phyloP scores from a whole-genome alignment of 2,888 invertebrate species.

The Cynaeus angustus region DNA sequence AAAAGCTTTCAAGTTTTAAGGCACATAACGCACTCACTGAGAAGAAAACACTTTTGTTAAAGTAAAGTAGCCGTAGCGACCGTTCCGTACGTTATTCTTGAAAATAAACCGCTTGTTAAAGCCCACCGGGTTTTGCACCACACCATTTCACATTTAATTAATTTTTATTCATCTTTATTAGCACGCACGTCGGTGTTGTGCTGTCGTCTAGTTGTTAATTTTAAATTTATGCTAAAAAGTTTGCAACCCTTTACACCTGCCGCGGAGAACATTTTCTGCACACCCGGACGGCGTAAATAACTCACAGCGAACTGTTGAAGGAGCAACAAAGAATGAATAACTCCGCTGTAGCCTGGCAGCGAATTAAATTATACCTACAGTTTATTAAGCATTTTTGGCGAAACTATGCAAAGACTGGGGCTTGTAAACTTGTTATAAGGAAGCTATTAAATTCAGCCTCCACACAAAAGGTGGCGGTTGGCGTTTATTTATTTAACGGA shows the following conservation, averaged over 20 bases:
- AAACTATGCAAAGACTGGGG: conserved; percentile 56
- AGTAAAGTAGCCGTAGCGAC: too few relatives aligned
- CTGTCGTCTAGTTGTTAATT: conserved; percentile 53
- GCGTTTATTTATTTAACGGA: conserved; percentile 49
- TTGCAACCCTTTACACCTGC: conserved; percentile 58
- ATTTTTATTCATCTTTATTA: conserved; percentile 39
- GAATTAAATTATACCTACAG: conserved; percentile 59
- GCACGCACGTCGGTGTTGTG: conserved; percentile 45
- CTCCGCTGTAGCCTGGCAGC: conserved; percentile 43
- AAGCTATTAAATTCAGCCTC: conserved; percentile 47
- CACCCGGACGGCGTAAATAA: conserved; percentile 55
- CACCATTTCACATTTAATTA: conserved; percentile 28
- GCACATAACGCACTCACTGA: too few relatives aligned
- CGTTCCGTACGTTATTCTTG: too few relatives aligned
- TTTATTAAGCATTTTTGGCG: conserved; percentile 60
- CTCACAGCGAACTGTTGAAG: conserved; percentile 53
- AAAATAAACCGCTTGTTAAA: too few relatives aligned
- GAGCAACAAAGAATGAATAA: conserved; percentile 50
- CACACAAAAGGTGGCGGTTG: conserved; percentile 46
- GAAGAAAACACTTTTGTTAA: too few relatives aligned
- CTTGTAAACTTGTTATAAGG: conserved; percentile 50
- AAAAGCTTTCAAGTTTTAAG: too few relatives aligned
- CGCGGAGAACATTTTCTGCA: conserved; percentile 55
- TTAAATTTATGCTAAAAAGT: conserved; percentile 59
- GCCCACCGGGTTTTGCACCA: not conserved